Evolutionary conservation across 2,113 vertebrate species (phyloP).

Genomic region (Rhinopithecus roxellana): DNA sequence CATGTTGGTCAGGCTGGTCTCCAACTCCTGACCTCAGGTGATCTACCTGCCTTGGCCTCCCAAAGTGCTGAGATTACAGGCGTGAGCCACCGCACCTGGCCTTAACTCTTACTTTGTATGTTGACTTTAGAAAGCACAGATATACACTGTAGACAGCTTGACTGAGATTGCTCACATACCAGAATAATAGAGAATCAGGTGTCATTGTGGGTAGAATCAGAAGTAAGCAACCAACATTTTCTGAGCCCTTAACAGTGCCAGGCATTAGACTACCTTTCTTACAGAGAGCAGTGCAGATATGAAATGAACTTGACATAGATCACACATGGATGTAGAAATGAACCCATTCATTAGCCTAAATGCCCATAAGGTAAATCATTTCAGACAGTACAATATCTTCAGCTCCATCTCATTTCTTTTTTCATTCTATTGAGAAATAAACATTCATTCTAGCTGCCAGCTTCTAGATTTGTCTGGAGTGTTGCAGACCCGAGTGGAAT

Average conservation of each 20-base stretch:
- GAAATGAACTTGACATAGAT: background rate
- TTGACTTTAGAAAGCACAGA: background rate
- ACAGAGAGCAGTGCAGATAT: background rate
- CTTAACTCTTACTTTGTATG: background rate
- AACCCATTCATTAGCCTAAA: background rate
- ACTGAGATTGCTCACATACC: background rate
- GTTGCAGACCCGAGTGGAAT: accelerated
- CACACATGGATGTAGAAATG: background rate
- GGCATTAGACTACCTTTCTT: background rate
- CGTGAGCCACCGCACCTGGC: accelerated
- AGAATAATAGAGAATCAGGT: background rate
- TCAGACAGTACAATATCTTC: background rate
- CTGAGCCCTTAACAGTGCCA: background rate
- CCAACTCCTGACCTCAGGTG: too few species aligned
- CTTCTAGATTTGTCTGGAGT: background rate
- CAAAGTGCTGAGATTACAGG: too few species aligned
- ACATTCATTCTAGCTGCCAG: background rate
- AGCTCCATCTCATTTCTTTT: background rate
- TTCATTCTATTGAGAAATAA: background rate
- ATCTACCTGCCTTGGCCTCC: too few species aligned
- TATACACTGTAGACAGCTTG: background rate
- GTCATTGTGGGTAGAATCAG: background rate
- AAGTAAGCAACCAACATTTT: background rate
- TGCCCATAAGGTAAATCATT: background rate
- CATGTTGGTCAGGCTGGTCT: too few species aligned